Evolutionary conservation across 2,113 vertebrate genomes (phyloP), one percentile per base, ranked within the genome.

Genomic region (Chaetura pelagica): DNA sequence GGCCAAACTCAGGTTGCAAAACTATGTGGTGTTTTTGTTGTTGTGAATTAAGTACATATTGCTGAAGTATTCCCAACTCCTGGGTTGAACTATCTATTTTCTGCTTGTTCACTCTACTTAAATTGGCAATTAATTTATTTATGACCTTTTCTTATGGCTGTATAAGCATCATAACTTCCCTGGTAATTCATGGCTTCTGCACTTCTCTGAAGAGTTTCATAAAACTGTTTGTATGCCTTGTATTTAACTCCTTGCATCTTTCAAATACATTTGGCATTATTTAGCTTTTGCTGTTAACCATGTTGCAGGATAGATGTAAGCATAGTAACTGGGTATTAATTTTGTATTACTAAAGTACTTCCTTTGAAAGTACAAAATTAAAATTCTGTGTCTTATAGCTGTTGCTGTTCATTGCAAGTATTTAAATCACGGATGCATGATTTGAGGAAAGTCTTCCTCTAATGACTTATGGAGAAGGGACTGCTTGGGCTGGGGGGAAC

Each of bases 341-440:
- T 72, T 63, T 38, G 7, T 40, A 19, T n/a, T 51, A 23, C 5
- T 67, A 19, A 90, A 90, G 27, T 15, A 49, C 17, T 64, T 51
- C 10, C 68, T 58, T 30, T 80, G 57, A 17, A 76, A 64, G 22
- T 62, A 32, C 1, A 3, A 6, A 80, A 30, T 72, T 52, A 49
- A 78, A 30, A 46, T n/a, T 7, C 46, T 78, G 3, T 49, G 5
- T 59, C 44, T 82, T 32, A 27, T 2, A 75, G 14, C 29, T 86
- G 17, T 69, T 92, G 30, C 84, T 51, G 29, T 59, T 85, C 55
- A 78, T 42, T 42, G 66, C 0, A 7, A 58, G 12, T 62, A 40
- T 58, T 66, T 62, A 62, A 73, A 35, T 85, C 9, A 10, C 10
- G 17, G 18, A 7, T 5, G 0, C 1, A 0, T 74, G 32, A 9